phyloP scores from a whole-genome alignment of 2,888 invertebrate genomes.

The Drosophila falleni region DNA sequence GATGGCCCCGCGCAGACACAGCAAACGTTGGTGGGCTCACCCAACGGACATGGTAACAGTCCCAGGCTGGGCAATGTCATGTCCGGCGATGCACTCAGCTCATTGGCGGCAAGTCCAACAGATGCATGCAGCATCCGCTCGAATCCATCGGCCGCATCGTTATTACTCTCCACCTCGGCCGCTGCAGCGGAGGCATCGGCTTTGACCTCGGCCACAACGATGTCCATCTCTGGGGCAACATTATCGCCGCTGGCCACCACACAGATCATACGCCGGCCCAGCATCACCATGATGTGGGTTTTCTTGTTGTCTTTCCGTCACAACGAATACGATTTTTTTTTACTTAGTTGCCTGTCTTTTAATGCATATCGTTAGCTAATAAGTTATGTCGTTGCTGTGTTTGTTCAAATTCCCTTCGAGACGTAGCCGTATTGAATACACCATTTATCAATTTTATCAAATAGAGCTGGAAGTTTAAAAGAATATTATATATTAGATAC shows the following conservation, averaged over 20 bases:
- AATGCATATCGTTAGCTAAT: conserved; percentile 20
- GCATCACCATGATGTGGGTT: conserved; percentile 86
- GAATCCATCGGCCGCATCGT: conserved; percentile 84
- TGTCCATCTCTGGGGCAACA: conserved; percentile 78
- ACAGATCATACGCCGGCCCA: conserved; percentile 85
- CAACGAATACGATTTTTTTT: conserved; percentile 22
- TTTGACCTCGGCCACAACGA: conserved; percentile 54
- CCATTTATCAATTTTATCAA: neutral
- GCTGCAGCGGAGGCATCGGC: conserved; percentile 77
- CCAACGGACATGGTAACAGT: conserved; percentile 63
- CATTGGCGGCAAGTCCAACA: conserved; percentile 84
- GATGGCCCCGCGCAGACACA: conserved; percentile 52
- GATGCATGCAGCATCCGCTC: conserved; percentile 84
- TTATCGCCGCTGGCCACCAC: conserved; percentile 85
- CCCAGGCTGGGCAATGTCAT: conserved; percentile 68
- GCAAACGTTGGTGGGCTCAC: conserved; percentile 59
- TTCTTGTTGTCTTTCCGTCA: conserved; percentile 16
- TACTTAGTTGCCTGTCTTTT: conserved; percentile 41
- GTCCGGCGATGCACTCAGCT: conserved; percentile 78
- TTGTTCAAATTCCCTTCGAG: conserved; percentile 11
- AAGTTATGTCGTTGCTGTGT: conserved; percentile 25
- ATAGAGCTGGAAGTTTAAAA: conserved; percentile 31
- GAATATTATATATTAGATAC: too few species aligned
- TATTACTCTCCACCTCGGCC: conserved; percentile 80
- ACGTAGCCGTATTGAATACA: neutral